Base-by-base conservation (phyloP, 2,888 invertebrate species). In the Macrosoma leucophasiata region DNA sequence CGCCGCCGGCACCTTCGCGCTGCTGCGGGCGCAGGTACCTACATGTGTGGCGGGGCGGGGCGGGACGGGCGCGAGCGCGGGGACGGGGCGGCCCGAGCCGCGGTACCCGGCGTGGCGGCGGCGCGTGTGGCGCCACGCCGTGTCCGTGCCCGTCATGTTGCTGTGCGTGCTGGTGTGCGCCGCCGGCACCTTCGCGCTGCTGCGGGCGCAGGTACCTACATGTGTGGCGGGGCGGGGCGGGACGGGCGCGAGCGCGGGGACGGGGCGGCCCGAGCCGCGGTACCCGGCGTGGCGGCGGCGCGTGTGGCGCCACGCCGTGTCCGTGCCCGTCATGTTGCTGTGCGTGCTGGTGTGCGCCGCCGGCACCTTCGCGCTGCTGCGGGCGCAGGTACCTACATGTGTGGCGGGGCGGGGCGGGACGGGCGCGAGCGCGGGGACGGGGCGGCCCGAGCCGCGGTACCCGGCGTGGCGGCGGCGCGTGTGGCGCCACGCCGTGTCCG, bases 61-160 rank as follows among this genome's bases (percentile, higher is more conserved):
- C 24, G 91, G 93, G 24, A 85, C 96, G 68, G 90, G 91, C 46
- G 88, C 89, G 26, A 96, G 95, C 63, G 87, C 91, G 15, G 95
- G 98, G 20, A 97, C 97, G 0, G 96, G 97, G 0, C 89, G 95
- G 3, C 84, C 95, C 42, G 97, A 97, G 72, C 95, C 96, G 0
- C 85, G 87, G 59, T 93, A 93, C 69, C 92, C 96, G 1, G 87
- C 90, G 34, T 97, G 96, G 97, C 90, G 92, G 46, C 87, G 96
- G 12, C 90, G 94, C 52, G 87, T 91, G 43, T 95, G 95, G 78
- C 90, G 96, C 11, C 96, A 96, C 69, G 88, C 91, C 51, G 91
- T 97, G 41, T 94, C 94, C 39, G 87, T 94, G 43, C 98, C 98
- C 1, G 86, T 95, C 41, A 95, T 96, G 51, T 85, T 90, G 17